phyloP scores from a whole-genome alignment of 2,113 vertebrate species.

The Megalops atlanticus region DNA sequence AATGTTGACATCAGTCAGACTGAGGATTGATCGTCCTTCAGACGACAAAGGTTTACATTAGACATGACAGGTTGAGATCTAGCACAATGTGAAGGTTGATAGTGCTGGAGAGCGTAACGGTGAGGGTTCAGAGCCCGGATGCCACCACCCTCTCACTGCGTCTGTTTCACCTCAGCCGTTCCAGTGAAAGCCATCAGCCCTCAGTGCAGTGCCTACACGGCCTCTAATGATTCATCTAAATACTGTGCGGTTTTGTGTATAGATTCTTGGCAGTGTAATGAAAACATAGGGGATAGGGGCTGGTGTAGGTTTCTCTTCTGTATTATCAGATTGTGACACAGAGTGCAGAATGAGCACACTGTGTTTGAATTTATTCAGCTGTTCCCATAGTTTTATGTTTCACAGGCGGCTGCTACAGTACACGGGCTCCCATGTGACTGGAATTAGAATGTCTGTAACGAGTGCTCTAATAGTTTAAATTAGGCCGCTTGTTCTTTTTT shows the following conservation, averaged over 20 bases:
- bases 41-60: not conserved
- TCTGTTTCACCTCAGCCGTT: constrained; percentile 27
- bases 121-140: not conserved
- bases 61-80: not conserved
- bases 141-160: not conserved
- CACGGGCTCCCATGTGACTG: constrained; percentile 53
- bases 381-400: constrained; percentile 65
- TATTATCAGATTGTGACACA: constrained; percentile 61
- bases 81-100: not conserved
- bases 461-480: constrained; percentile 41
- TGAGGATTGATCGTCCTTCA: not conserved
- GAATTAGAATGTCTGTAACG: constrained; percentile 57
- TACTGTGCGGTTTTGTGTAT: constrained; percentile 29
- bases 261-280: constrained; percentile 56
- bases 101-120: not conserved
- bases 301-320: constrained; percentile 49
- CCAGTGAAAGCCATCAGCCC: not conserved
- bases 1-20: not conserved
- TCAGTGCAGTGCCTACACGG: not conserved
- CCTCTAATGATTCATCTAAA: constrained; percentile 20
- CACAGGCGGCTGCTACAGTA: constrained; percentile 54
- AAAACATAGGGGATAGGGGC: constrained; percentile 51
- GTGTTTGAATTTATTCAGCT: constrained; percentile 68
- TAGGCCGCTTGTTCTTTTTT: constrained; percentile 40
- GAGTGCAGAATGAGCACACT: constrained; percentile 55